These are phyloP conservation scores for Perizoma flavofasciatum DNA, from an alignment of 2,888 invertebrate genomes.

Conservation along the genomic window DNA sequence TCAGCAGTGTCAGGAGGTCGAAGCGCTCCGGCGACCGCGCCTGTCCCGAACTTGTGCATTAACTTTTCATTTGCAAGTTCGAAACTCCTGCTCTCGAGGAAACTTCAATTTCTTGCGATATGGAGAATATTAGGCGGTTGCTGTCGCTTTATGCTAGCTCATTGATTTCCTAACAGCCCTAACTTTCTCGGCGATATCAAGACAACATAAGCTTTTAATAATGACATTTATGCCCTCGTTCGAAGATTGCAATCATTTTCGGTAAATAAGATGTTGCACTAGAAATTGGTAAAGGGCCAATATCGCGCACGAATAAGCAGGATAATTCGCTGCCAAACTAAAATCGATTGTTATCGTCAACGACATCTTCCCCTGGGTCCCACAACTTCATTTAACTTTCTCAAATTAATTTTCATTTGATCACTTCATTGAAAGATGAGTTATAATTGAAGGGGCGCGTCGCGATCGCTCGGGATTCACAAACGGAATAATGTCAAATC, in stretches of 20 bases:
- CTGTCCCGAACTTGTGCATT: conserved; percentile 73
- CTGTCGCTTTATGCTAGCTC: conserved; percentile 23
- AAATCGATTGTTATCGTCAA: conserved; percentile 50
- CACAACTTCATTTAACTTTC: conserved; percentile 76
- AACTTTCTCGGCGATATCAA: conserved; percentile 24
- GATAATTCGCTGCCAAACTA: conserved; percentile 34
- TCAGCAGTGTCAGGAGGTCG: conserved; percentile 58
- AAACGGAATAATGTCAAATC: conserved; percentile 81
- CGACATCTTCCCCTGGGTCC: conserved; percentile 54
- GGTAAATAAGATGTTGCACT: conserved; percentile 24
- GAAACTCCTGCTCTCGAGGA: conserved; percentile 55
- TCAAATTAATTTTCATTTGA: conserved; percentile 79
- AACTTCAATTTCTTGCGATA: conserved; percentile 63
- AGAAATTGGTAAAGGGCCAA: conserved; percentile 28
- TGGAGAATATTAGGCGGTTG: conserved; percentile 44
- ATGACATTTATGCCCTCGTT: conserved; percentile 23
- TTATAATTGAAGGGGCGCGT: conserved; percentile 76
- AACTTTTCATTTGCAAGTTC: conserved; percentile 79
- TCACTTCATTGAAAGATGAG: conserved; percentile 74
- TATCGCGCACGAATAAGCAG: conserved; percentile 26
- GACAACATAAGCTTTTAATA: conserved; percentile 26
- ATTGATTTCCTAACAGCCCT: conserved; percentile 19
- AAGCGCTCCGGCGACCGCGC: conserved; percentile 57
- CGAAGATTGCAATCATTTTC: conserved; percentile 25
- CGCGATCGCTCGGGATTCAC: conserved; percentile 68